Percentiles rank a stretch among this genome's conserved stretches.
Conservation (phyloP, 2,113 vertebrate genomes). For the Hydrochoerus hydrochaeris region DNA sequence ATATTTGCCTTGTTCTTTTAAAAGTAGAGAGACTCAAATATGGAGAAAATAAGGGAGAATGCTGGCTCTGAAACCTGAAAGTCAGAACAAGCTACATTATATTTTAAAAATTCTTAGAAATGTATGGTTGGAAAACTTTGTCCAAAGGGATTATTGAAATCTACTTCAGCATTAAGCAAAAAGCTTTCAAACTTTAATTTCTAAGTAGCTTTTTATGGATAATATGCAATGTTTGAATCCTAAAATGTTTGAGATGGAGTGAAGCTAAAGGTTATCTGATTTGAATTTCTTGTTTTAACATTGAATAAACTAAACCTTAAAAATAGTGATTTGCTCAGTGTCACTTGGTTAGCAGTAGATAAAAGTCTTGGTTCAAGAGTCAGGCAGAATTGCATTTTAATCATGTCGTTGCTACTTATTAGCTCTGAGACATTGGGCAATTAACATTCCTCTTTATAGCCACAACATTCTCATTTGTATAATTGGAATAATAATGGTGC, state of each 20-base stretch:
- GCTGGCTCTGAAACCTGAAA: constrained; percentile 20
- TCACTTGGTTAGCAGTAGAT: background rate
- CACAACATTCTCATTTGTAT: constrained; percentile 38
- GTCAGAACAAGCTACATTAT: background rate
- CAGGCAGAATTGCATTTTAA: background rate
- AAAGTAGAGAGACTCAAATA: background rate
- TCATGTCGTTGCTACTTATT: background rate
- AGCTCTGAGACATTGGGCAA: background rate
- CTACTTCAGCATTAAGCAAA: background rate
- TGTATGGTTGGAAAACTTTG: background rate
- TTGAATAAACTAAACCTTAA: constrained; percentile 34
- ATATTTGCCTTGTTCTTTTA: background rate
- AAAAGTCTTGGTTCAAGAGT: background rate
- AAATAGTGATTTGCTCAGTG: background rate
- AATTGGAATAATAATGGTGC: background rate
- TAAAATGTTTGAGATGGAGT: background rate
- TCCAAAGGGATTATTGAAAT: background rate
- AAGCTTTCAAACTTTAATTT: background rate
- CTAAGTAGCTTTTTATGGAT: background rate
- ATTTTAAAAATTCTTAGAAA: background rate
- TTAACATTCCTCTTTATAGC: constrained; percentile 23
- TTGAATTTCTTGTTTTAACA: constrained; percentile 31
- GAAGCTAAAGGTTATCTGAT: background rate
- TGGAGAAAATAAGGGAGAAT: background rate
- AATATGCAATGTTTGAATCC: constrained; percentile 15